Evolutionary conservation across 2,888 invertebrate genomes (phyloP).

Genomic region (Dasysyrphus tricinctus): DNA sequence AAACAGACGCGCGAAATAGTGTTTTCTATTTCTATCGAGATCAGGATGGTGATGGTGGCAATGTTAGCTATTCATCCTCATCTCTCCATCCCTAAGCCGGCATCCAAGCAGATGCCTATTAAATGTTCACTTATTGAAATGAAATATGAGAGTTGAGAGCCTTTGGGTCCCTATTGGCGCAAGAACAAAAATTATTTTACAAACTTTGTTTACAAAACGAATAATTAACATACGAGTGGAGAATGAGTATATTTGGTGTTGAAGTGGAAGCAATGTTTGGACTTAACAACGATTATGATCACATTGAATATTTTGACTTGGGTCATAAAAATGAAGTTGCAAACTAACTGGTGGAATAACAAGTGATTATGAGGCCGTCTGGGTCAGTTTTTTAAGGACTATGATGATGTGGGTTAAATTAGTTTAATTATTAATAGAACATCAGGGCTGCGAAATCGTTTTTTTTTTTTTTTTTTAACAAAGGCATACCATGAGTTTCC

Average conservation of each 20-base stretch:
- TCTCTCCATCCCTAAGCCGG: not conserved
- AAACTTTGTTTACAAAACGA: constrained; percentile 62
- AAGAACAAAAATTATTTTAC: constrained; percentile 33
- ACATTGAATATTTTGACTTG: constrained; percentile 46
- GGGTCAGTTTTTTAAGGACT: not conserved
- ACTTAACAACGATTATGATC: constrained; percentile 24
- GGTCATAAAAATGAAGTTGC: constrained; percentile 35
- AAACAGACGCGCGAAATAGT: constrained; percentile 8
- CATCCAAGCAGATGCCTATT: constrained; percentile 41
- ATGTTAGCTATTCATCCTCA: not conserved
- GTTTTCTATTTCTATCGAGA: constrained; percentile 1
- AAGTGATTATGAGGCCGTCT: not conserved
- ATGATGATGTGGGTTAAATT: not conserved
- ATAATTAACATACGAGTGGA: constrained; percentile 41
- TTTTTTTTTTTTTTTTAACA: too few species aligned
- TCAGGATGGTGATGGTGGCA: not conserved
- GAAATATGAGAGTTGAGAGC: constrained; percentile 48
- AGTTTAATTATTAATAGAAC: not conserved
- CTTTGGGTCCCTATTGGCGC: not conserved
- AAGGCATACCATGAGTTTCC: too few species aligned
- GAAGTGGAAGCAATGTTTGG: constrained; percentile 36
- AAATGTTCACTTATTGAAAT: constrained; percentile 32
- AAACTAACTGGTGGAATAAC: not conserved
- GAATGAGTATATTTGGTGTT: constrained; percentile 25
- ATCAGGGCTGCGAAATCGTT: not conserved